phyloP scores from a whole-genome alignment of 2,888 invertebrate genomes.

The Drosophila conformis region DNA sequence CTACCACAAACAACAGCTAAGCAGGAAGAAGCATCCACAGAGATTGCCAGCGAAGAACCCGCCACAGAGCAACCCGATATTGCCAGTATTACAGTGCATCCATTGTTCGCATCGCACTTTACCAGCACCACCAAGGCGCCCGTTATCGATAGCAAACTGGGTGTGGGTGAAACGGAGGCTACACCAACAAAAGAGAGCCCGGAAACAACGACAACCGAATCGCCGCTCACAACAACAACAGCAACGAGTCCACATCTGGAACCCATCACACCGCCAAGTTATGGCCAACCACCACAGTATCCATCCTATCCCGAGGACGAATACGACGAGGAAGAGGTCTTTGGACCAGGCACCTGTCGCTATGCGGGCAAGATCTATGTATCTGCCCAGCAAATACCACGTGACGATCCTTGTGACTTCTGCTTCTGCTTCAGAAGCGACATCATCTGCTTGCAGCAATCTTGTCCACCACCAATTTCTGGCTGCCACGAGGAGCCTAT shows the following conservation, averaged over 20 bases:
- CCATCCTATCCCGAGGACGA: conserved; percentile 87
- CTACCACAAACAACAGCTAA: conserved; percentile 41
- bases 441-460: conserved; percentile 97
- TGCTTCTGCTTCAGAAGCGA: conserved; percentile 98
- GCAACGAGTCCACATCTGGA: conserved; percentile 71
- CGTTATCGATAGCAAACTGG: conserved; percentile 59
- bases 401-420: conserved; percentile 97
- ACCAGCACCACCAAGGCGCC: conserved; percentile 58
- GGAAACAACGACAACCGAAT: conserved; percentile 54
- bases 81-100: conserved; percentile 65
- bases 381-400: conserved; percentile 96
- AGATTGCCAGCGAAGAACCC: conserved; percentile 38
- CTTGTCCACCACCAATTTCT: conserved; percentile 96
- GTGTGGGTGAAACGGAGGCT: conserved; percentile 44
- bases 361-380: conserved; percentile 97
- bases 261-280: conserved; percentile 74
- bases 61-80: conserved; percentile 51
- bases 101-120: conserved; percentile 69
- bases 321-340: conserved; percentile 91
- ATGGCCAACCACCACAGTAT: conserved; percentile 81
- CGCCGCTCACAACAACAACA: conserved; percentile 64
- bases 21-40: conserved; percentile 38
- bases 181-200: conserved; percentile 47
- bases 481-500: conserved; percentile 97
- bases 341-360: conserved; percentile 95